These are phyloP conservation scores for Drosophila lutescens DNA, from an alignment of 2,888 invertebrate species.

Conservation along the genomic window DNA sequence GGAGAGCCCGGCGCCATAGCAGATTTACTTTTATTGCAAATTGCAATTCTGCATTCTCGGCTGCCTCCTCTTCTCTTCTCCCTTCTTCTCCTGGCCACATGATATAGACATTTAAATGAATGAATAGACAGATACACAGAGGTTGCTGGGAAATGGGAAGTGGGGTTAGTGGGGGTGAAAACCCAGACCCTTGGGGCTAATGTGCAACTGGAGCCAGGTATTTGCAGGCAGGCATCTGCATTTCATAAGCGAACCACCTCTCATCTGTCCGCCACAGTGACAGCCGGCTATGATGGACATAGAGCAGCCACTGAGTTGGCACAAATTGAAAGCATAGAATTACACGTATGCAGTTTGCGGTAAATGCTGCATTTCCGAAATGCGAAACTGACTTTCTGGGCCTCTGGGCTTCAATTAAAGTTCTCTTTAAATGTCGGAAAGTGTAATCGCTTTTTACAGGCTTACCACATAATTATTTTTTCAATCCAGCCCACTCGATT, in stretches of 20 bases:
- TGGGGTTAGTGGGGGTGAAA: fast-evolving
- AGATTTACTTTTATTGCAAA: constrained; percentile 77
- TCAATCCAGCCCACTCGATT: too few relatives aligned
- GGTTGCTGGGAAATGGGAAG: neutral
- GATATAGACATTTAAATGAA: constrained; percentile 75
- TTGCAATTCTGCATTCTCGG: constrained; percentile 59
- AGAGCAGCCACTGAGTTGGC: constrained; percentile 5
- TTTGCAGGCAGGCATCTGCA: constrained; percentile 14
- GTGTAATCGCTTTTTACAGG: neutral
- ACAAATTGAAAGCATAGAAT: constrained; percentile 8
- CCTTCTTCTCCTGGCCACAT: constrained; percentile 24
- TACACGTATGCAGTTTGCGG: constrained; percentile 1
- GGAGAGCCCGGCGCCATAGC: constrained; percentile 40
- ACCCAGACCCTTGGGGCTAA: constrained; percentile 11
- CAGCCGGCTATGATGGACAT: constrained; percentile 28
- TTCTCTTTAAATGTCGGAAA: neutral
- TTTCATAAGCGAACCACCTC: constrained; percentile 19
- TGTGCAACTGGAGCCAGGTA: constrained; percentile 19
- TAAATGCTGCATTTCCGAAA: constrained; percentile 1
- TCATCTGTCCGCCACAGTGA: constrained; percentile 27
- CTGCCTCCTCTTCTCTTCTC: neutral
- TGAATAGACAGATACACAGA: constrained; percentile 41
- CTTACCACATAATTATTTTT: neutral
- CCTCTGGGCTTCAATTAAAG: neutral
- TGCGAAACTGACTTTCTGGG: neutral